A percentile compares a stretch with the other conserved stretches of the same genome.
Evolutionary conservation across 2,113 vertebrate genomes (phyloP).

Genomic region (Numida meleagris): DNA sequence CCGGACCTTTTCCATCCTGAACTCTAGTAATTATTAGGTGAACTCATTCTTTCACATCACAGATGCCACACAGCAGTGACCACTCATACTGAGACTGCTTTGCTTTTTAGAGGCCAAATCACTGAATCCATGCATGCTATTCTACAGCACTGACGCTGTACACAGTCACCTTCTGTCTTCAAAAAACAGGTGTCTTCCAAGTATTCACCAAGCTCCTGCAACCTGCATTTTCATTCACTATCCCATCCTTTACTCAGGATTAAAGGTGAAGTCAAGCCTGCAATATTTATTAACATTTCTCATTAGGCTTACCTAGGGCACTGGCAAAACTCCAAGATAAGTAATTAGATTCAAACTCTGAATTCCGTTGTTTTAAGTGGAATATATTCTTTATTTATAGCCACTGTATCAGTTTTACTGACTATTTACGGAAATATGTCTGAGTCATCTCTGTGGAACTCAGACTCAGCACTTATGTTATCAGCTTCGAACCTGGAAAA

Average conservation of each 20-base stretch:
- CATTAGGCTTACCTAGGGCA: background rate
- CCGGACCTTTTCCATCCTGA: background rate
- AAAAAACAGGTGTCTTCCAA: background rate
- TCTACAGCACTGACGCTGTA: background rate
- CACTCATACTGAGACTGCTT: background rate
- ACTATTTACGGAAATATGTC: background rate
- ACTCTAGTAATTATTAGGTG: background rate
- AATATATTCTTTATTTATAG: background rate
- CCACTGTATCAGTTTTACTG: slow-evolving; percentile 10
- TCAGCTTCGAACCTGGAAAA: slow-evolving; percentile 9
- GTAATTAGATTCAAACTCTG: background rate
- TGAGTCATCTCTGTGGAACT: background rate
- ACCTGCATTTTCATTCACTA: background rate
- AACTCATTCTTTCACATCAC: background rate
- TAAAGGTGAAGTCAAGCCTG: slow-evolving; percentile 7
- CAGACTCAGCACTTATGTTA: slow-evolving; percentile 7
- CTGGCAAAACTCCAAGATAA: slow-evolving; percentile 5
- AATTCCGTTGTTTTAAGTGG: background rate
- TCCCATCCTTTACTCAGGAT: background rate
- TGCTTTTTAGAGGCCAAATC: background rate
- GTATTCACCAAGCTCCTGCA: background rate
- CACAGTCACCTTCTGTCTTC: background rate
- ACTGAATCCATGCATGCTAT: background rate
- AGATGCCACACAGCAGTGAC: background rate
- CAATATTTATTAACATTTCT: background rate